Conservation (phyloP, 2,113 vertebrate genomes). For the Oenanthe oenanthe region DNA sequence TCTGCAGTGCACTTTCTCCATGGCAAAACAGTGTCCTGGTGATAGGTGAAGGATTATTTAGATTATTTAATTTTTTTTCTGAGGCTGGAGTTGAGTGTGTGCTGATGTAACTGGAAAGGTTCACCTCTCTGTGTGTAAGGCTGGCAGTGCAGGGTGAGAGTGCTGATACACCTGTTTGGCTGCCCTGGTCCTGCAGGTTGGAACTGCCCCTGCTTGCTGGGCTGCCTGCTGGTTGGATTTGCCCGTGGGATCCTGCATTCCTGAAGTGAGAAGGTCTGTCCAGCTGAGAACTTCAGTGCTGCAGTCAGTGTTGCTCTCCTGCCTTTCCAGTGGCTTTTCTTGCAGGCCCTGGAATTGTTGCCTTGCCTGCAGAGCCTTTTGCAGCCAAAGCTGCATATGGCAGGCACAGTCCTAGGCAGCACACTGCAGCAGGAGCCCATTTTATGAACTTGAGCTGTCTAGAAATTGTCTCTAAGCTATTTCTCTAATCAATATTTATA, state of each 20-base stretch:
- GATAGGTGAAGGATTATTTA: background rate
- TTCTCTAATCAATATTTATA: background rate
- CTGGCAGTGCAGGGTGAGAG: background rate
- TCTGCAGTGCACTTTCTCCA: background rate
- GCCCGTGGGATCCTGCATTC: background rate
- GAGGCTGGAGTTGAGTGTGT: background rate
- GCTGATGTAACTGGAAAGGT: background rate
- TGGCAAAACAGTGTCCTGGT: background rate
- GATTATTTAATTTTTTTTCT: background rate
- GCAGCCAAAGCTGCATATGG: background rate
- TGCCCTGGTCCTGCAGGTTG: background rate
- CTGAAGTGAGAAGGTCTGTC: background rate
- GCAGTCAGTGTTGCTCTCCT: background rate
- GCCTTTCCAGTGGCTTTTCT: background rate
- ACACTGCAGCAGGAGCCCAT: background rate
- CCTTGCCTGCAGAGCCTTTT: background rate
- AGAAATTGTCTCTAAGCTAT: background rate
- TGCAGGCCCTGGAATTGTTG: background rate
- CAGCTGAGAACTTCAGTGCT: background rate
- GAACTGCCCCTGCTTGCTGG: too few relatives aligned
- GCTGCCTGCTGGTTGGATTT: fast-evolving
- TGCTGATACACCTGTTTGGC: background rate
- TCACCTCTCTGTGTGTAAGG: background rate
- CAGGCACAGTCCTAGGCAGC: background rate
- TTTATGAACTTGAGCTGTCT: background rate